These are phyloP conservation scores for Brachionus paranguensis DNA, from an alignment of 1,140 invertebrate genomes.

Conservation along the genomic window DNA sequence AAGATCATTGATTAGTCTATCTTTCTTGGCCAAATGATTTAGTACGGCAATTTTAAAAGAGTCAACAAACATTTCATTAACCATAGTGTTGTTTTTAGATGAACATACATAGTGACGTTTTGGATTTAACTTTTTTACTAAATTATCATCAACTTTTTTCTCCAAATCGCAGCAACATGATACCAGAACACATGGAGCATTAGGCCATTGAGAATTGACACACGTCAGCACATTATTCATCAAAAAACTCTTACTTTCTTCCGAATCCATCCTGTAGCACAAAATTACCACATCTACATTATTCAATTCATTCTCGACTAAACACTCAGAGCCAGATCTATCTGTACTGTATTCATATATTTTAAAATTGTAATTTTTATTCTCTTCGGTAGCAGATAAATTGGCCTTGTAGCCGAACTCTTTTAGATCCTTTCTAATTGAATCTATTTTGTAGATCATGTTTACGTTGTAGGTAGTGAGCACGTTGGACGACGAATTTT, in stretches of 20 bases:
- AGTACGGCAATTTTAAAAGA: neutral
- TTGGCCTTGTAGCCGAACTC: neutral
- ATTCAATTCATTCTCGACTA: neutral
- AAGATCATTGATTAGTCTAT: neutral
- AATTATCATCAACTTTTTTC: neutral
- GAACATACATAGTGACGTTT: neutral
- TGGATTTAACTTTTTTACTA: neutral
- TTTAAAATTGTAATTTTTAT: neutral
- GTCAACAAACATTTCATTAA: constrained; percentile 1
- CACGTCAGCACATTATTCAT: neutral
- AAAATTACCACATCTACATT: neutral
- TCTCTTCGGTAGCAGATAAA: neutral
- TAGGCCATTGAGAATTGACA: neutral
- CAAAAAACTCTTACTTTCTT: neutral
- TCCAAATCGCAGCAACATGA: neutral
- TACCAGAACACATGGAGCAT: neutral
- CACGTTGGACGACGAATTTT: neutral
- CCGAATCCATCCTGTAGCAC: neutral
- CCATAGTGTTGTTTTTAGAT: neutral
- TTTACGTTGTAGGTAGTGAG: constrained; percentile 10
- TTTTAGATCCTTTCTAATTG: neutral
- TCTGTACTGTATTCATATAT: neutral
- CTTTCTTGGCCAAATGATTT: neutral
- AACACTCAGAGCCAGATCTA: neutral
- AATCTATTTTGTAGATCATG: constrained; percentile 4